phyloP scores from a whole-genome alignment of 2,888 invertebrate species.

The Morinoia aosen region DNA sequence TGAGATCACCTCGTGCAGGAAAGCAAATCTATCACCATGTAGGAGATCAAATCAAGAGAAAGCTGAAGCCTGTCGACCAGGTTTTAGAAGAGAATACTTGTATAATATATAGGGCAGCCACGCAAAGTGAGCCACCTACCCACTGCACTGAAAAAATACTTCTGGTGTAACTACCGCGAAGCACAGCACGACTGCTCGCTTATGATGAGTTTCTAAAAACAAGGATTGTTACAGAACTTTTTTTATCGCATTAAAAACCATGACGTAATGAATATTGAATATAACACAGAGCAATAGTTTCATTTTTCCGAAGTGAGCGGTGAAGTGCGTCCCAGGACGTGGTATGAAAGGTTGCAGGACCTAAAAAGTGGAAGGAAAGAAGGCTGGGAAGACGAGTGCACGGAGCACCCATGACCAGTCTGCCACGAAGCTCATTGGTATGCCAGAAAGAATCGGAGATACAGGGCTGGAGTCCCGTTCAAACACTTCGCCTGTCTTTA shows the following conservation, averaged over 20 bases:
- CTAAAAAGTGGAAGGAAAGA: neutral
- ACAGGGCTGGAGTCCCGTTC: conserved; percentile 35
- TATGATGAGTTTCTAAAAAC: neutral
- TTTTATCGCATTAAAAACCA: neutral
- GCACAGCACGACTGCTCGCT: neutral
- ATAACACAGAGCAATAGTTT: neutral
- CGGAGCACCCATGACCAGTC: neutral
- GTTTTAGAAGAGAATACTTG: neutral
- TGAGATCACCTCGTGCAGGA: too few species aligned
- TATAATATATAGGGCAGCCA: neutral
- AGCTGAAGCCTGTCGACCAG: neutral
- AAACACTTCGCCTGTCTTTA: conserved; percentile 37
- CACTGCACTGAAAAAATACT: neutral
- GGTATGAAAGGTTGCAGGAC: neutral
- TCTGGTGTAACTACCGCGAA: neutral
- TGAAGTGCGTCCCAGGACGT: neutral
- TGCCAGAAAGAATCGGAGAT: conserved; percentile 37
- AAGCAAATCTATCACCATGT: neutral
- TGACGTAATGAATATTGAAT: neutral
- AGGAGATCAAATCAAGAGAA: neutral
- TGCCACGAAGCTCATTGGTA: conserved; percentile 31
- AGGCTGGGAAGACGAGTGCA: neutral
- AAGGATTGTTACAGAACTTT: neutral
- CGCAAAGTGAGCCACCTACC: neutral
- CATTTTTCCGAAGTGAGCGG: neutral